Conservation (phyloP, 2,888 invertebrate genomes). For the Lycaena phlaeas region DNA sequence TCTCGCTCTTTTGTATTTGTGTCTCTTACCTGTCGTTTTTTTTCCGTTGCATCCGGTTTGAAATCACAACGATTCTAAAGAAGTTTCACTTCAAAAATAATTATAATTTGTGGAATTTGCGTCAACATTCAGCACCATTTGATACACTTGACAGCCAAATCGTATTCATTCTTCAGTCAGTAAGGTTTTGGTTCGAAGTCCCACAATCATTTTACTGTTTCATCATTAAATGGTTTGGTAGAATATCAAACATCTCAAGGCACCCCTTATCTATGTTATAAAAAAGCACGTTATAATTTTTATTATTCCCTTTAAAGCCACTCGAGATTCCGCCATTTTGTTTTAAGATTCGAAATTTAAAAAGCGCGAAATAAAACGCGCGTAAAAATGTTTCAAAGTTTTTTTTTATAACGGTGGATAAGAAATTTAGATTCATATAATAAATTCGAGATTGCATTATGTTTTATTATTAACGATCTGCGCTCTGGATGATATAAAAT, state of each 20-base stretch:
- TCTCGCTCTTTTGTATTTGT: no score
- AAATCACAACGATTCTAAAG: no score
- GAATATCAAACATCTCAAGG: constrained; percentile 60
- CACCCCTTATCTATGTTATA: constrained; percentile 36
- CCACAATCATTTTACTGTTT: constrained; percentile 53
- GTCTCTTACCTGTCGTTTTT: no score
- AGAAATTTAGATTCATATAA: constrained; percentile 19
- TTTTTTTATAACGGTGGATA: constrained; percentile 30
- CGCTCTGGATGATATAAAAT: constrained; percentile 14
- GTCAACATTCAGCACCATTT: no score
- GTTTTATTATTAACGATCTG: constrained; percentile 20
- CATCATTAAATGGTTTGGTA: constrained; percentile 52
- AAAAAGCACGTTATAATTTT: constrained; percentile 47
- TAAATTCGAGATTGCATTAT: constrained; percentile 22
- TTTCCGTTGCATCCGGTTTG: no score
- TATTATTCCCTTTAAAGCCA: constrained; percentile 48
- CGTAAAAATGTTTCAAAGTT: constrained; percentile 30
- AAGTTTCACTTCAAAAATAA: no score
- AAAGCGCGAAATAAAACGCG: constrained; percentile 40
- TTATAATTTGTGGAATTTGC: no score
- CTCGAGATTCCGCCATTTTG: constrained; percentile 42
- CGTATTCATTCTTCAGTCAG: no score
- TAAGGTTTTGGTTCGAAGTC: no score
- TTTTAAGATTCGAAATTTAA: constrained; percentile 48
- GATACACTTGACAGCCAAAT: no score